Percentiles rank a stretch among this genome's conserved stretches.
Conservation (phyloP, 2,797 vertebrate species). For the Vultur gryphus region DNA sequence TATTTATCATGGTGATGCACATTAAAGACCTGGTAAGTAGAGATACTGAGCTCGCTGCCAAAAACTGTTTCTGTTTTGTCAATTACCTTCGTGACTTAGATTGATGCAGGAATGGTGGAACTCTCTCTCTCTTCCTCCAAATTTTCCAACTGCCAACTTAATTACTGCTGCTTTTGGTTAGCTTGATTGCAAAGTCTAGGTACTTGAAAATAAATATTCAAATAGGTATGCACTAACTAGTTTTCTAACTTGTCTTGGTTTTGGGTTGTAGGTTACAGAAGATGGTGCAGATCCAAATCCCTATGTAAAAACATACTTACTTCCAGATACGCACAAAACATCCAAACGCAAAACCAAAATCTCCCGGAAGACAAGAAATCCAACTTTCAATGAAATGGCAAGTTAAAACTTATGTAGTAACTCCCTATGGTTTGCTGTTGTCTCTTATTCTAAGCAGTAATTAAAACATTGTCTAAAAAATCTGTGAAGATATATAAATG, state of each 20-base stretch:
- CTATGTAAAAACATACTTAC: conserved; percentile 97
- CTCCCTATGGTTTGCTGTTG: background rate
- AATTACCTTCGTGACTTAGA: background rate
- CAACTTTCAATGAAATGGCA: conserved; percentile 99
- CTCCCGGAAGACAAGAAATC: conserved; percentile 94
- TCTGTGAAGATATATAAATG: background rate
- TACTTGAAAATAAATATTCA: background rate
- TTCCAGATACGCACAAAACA: conserved; percentile 93
- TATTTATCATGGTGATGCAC: conserved; percentile 99
- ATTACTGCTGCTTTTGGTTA: background rate
- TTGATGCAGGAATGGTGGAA: background rate
- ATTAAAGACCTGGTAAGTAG: conserved; percentile 91
- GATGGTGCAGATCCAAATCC: conserved; percentile 96
- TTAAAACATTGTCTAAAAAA: background rate
- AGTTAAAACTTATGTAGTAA: conserved; percentile 32
- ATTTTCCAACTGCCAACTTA: background rate
- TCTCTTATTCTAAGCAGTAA: background rate
- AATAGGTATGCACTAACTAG: background rate
- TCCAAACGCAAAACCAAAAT: conserved; percentile 98
- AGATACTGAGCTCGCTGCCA: background rate
- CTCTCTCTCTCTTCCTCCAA: background rate
- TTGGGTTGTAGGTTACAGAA: conserved; percentile 85
- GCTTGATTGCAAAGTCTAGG: background rate
- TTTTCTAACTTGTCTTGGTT: background rate
- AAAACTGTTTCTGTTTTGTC: background rate